phyloP scores from a whole-genome alignment of 2,113 vertebrate species.

The Camelus dromedarius region DNA sequence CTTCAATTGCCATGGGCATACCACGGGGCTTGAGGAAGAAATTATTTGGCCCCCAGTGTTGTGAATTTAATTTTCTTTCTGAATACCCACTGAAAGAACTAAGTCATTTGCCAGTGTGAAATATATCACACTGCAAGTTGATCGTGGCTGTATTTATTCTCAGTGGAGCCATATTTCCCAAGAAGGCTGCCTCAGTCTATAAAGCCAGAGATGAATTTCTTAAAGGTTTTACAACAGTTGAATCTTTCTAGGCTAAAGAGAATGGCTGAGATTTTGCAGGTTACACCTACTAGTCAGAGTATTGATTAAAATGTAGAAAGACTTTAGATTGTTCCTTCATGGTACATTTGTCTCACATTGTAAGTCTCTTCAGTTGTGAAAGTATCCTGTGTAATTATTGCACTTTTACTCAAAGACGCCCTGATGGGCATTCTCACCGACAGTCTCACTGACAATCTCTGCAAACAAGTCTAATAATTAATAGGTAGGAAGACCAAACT shows the following conservation, averaged over 20 bases:
- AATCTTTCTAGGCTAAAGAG: background rate
- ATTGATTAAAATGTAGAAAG: slow-evolving; percentile 43
- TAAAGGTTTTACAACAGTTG: background rate
- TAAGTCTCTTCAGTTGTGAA: slow-evolving; percentile 21
- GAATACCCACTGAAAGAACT: slow-evolving; percentile 73
- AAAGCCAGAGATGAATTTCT: slow-evolving; percentile 28
- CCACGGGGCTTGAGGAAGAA: slow-evolving; percentile 38
- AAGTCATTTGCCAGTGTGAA: slow-evolving; percentile 66
- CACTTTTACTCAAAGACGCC: background rate
- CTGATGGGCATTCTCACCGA: background rate
- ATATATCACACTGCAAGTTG: slow-evolving; percentile 35
- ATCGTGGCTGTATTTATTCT: slow-evolving; percentile 50
- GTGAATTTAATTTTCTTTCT: slow-evolving; percentile 74
- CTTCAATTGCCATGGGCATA: slow-evolving; percentile 48
- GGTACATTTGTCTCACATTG: slow-evolving; percentile 12
- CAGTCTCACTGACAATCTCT: background rate
- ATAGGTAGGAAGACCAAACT: slow-evolving; percentile 1
- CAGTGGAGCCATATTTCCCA: background rate
- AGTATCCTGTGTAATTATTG: background rate
- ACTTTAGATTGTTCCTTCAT: background rate
- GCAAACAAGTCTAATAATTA: slow-evolving; percentile 1
- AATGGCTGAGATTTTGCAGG: slow-evolving; percentile 40
- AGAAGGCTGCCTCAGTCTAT: background rate
- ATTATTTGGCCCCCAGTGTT: slow-evolving; percentile 56
- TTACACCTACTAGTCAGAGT: background rate